Conservation (phyloP, 2,888 invertebrate genomes). For the Mongoloraphidia duomilia region DNA sequence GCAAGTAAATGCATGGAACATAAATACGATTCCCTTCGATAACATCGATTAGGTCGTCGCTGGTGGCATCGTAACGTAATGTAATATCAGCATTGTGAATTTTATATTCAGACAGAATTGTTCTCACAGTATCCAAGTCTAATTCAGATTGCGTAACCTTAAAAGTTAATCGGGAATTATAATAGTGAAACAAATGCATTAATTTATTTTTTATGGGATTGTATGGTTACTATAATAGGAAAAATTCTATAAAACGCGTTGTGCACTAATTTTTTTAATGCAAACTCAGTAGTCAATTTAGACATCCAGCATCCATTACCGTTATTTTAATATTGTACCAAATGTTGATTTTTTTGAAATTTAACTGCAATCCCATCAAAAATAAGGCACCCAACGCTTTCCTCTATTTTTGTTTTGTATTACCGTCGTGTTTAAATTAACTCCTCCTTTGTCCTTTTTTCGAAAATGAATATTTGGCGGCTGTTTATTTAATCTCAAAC, state of each 20-base stretch:
- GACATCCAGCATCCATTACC: background rate
- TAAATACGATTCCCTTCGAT: slow-evolving; percentile 98
- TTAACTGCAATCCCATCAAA: too few species aligned
- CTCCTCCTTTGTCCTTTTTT: slow-evolving; percentile 96
- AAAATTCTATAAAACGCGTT: background rate
- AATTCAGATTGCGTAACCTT: slow-evolving; percentile 82
- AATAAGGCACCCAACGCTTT: slow-evolving; percentile 7
- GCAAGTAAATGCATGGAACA: slow-evolving; percentile 94
- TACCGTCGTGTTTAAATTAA: slow-evolving; percentile 87
- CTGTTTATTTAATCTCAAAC: slow-evolving; percentile 85
- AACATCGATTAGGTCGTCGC: slow-evolving; percentile 96
- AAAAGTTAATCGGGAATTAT: slow-evolving; percentile 11
- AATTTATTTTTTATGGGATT: too few species aligned
- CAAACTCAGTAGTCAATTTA: background rate
- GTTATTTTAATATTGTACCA: too few species aligned
- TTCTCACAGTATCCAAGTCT: slow-evolving; percentile 87
- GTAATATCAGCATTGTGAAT: slow-evolving; percentile 99
- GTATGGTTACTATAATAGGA: too few species aligned
- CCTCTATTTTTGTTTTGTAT: slow-evolving; percentile 10
- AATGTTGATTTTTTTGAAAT: too few species aligned
- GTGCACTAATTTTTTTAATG: background rate
- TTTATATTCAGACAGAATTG: slow-evolving; percentile 92
- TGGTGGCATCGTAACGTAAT: slow-evolving; percentile 83
- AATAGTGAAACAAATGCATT: too few species aligned
- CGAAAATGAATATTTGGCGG: slow-evolving; percentile 95